Base-by-base conservation (phyloP, 1,140 invertebrate genomes). In the Heliconius melpomene region DNA sequence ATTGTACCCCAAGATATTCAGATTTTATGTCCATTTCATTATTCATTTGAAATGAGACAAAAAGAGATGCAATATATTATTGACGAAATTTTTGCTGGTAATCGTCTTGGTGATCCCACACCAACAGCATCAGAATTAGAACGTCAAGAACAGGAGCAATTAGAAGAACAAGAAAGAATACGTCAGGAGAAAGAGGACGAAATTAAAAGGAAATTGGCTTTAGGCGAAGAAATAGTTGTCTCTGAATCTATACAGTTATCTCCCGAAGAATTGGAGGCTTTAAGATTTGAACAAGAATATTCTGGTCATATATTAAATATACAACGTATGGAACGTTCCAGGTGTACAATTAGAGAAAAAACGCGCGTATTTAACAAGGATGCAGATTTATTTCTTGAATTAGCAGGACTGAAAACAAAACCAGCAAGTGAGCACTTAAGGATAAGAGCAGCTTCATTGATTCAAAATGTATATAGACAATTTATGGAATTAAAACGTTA, bases 61-160 rank as follows among this genome's bases (percentile, higher is more conserved):
- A 74, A 88, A 81, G 91, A 94, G 88, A 91, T 91, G 87, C 93
- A 94, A 77, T 91, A 90, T 54, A 88, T 94, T 9, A 85, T 92
- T n/a, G 90, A 94, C 78, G 72, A 94, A 87, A 91, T 94, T 77
- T 89, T 92, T 74, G 79, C 92, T 70, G 92, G 92, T 9, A 93
- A 94, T 73, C 85, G 93, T 23, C 57, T 94, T 36, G 93, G 91
- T 73, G 91, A 94, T 82, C 91, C 91, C 5, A 84, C 86, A 16
- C 91, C 90, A n/a, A 90, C 91, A 16, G 85, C 88, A 18, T 91
- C 90, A 29, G 88, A 93, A 87, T 79, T 90, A 52, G 87, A 89
- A 85, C 80, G 86, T 1, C 72, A 71, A 75, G 89, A 92, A 84
- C 85, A 88, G 84, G 82, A 88, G 82, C 76, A 80, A 75, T 66